A percentile compares a stretch with the other conserved stretches of the same genome.
Evolutionary conservation across 1,140 invertebrate species (phyloP).

Genomic region (Triops longicaudatus): DNA sequence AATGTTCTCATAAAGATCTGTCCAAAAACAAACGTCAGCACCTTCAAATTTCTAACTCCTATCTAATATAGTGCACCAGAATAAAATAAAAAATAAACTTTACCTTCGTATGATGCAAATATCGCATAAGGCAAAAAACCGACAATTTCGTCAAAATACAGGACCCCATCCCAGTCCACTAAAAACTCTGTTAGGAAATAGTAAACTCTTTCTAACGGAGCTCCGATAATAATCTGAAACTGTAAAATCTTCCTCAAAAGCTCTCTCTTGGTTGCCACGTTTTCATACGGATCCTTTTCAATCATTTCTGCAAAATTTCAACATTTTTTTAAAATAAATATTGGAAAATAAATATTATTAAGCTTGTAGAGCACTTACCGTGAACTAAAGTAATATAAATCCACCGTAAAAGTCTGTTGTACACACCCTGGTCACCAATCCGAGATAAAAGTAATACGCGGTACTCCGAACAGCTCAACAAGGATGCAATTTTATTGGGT

Average conservation of each 20-base stretch:
- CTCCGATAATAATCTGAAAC: neutral
- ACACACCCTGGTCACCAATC: neutral
- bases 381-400: neutral
- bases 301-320: neutral
- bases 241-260: neutral
- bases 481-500: neutral
- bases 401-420: neutral
- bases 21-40: neutral
- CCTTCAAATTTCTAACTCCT: neutral
- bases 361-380: neutral
- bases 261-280: neutral
- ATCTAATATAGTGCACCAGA: neutral
- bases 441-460: neutral
- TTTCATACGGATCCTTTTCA: conserved; percentile 2
- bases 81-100: neutral
- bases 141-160: neutral
- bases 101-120: neutral
- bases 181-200: neutral
- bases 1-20: neutral
- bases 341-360: neutral
- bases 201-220: neutral
- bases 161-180: neutral
- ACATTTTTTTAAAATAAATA: no score
- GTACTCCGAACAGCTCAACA: neutral
- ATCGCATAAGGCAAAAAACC: neutral